Evolutionary conservation across 1,140 invertebrate species (phyloP), one percentile per base, ranked within the genome.

Genomic region (Drosophila rufa): DNA sequence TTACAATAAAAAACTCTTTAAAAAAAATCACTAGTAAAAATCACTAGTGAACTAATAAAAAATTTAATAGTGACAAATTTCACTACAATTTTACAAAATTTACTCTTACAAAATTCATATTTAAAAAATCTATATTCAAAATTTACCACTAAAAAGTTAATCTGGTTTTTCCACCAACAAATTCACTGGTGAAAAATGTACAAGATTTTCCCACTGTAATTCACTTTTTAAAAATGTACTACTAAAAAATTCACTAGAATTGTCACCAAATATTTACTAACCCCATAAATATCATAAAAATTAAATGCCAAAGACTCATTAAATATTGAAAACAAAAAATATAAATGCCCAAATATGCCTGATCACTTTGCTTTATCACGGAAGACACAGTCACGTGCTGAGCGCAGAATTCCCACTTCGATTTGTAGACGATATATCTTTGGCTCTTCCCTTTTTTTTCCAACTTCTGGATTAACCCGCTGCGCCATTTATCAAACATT

Each of bases 401-500:
- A 9, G 40, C 7, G 17, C 9, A 36, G 8, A 3, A 8, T 14
- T 47, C 17, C 4, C 27, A 46, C 12, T 61, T 15, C 22, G 33
- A 40, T 15, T 3, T 59, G 5, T 27, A 30, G 3, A 14, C n/a
- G 33, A 53, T 33, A 42, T 14, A 11, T 2, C 25, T 12, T 47
- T 1, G 14, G 9, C 15, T 25, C 27, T 4, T n/a, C 30, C 38
- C 9, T 19, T 67, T 36, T 40, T 55, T 17, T 55, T 55, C 33
- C 33, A 33, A 25, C 45, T 25, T 25, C 33, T 36, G 79, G 67
- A 73, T 73, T 73, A 73, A 73, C 70, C 61, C 73, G 82, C 65
- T 71, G 58, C 22, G 80, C 53, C 84, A 89, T 87, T 87, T 84
- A 84, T 89, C 83, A 87, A 87, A 80, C 66, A 80, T 75, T 85